phyloP scores from a whole-genome alignment of 2,888 invertebrate species.

The Temnothorax rugatulus region DNA sequence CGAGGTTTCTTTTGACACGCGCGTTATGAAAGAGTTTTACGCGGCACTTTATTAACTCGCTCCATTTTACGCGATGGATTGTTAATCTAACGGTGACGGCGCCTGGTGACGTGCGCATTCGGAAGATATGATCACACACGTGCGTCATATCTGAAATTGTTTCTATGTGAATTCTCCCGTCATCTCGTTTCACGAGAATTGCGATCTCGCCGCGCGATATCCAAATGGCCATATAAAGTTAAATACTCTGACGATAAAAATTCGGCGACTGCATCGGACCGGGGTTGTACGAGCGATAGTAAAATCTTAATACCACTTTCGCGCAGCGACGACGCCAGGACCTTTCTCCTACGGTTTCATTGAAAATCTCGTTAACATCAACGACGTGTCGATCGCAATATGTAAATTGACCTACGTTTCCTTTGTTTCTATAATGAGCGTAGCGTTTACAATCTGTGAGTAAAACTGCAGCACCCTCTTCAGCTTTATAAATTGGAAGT shows the following conservation, averaged over 20 bases:
- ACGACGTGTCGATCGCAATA: slow-evolving; percentile 27
- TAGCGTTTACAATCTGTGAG: neutral
- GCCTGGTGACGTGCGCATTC: slow-evolving; percentile 17
- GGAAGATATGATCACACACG: slow-evolving; percentile 20
- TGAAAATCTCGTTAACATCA: slow-evolving; percentile 34
- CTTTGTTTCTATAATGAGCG: slow-evolving; percentile 23
- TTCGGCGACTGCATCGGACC: neutral
- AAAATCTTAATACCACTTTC: slow-evolving; percentile 28
- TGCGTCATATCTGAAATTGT: slow-evolving; percentile 21
- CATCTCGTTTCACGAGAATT: slow-evolving; percentile 17
- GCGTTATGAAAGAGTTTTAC: slow-evolving; percentile 25
- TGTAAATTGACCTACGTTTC: slow-evolving; percentile 23
- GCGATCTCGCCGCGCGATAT: neutral
- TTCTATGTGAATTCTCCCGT: slow-evolving; percentile 1
- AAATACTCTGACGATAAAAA: slow-evolving; percentile 37
- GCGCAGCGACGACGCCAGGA: neutral
- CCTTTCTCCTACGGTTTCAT: slow-evolving; percentile 8
- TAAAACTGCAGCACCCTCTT: neutral
- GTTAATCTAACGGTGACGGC: slow-evolving; percentile 41
- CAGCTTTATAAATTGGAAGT: neutral
- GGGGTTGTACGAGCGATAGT: slow-evolving; percentile 6
- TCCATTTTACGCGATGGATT: slow-evolving; percentile 49
- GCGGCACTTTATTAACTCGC: slow-evolving; percentile 58
- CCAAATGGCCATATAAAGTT: slow-evolving; percentile 26
- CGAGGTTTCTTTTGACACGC: slow-evolving; percentile 15